phyloP scores from a whole-genome alignment of 2,888 invertebrate species.

The Proisotoma minuta region DNA sequence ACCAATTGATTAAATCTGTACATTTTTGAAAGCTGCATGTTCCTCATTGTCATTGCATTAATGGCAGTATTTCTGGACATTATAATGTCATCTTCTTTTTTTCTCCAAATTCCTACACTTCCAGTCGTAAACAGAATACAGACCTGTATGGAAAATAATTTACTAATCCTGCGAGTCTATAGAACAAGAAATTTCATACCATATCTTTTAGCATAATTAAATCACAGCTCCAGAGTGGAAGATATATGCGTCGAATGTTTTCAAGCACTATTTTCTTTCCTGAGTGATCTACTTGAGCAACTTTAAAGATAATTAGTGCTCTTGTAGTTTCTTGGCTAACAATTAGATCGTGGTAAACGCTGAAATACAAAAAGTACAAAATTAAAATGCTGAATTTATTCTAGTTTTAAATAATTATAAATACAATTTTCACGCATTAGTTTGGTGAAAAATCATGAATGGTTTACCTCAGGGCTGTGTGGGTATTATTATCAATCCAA shows the following conservation, averaged over 20 bases:
- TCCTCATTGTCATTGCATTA: constrained; percentile 12
- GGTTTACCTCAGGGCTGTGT: constrained; percentile 34
- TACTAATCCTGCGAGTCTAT: neutral
- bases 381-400: neutral
- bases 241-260: constrained; percentile 29
- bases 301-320: constrained; percentile 29
- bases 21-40: constrained; percentile 26
- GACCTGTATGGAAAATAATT: constrained; percentile 16
- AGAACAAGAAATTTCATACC: constrained; percentile 10
- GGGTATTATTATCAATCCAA: constrained; percentile 36
- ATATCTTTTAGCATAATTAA: constrained; percentile 31
- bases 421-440: neutral
- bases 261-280: constrained; percentile 18
- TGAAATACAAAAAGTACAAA: constrained; percentile 9
- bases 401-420: neutral
- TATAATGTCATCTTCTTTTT: constrained; percentile 22
- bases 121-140: constrained; percentile 38
- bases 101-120: constrained; percentile 35
- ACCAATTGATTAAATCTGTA: constrained; percentile 28
- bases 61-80: constrained; percentile 26
- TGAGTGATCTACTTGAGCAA: constrained; percentile 24
- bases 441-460: too few relatives aligned
- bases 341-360: constrained; percentile 36
- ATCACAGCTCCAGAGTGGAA: constrained; percentile 38
- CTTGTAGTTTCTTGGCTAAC: constrained; percentile 32